Base-by-base conservation (phyloP, 2,888 invertebrate genomes). In the Eupithecia pulchellata region DNA sequence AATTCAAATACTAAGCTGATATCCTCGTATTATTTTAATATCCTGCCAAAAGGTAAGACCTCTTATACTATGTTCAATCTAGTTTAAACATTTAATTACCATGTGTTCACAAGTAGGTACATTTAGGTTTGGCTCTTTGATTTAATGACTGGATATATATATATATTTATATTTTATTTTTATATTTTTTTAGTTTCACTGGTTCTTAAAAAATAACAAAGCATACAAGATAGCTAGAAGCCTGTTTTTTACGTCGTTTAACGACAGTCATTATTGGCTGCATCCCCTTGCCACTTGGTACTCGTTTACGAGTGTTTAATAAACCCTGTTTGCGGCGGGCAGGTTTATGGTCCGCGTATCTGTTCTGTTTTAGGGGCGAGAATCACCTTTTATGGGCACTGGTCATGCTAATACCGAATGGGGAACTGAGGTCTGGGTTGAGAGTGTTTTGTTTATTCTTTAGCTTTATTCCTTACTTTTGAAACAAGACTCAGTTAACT, bases 291-390 rank as follows among this genome's bases (percentile, higher is more conserved):
- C 85, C 78, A 61, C 61, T 60, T 60, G 30, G 57, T 57, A 17
- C 57, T 78, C 76, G 72, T 91, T 92, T 89, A 92, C 89, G 91
- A 91, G 84, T 86, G 83, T 84, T 90, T 91, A 89, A 92, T 91
- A 91, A 91, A 91, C 89, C 61, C 32, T 34, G 61, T 13, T 61
- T 1, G 61, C 29, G 57, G 29, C 9, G 29, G 17, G 34, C 32
- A 20, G 87, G 91, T 92, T 92, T 90, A 91, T 82, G 86, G 82
- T 81, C 84, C 82, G 88, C 86, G 81, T 89, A 89, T 91, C 88
- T 86, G 89, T 78, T 79, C 77, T 68, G 69, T 80, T 82, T 30
- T 79, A 75, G 75, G 77, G 74, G 74, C 62, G 60, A 25, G 32
- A 68, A 32, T 60, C 68, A 42, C 39, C 36, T 32, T 42, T 66